phyloP scores from a whole-genome alignment of 2,113 vertebrate species.

The Odontesthes bonariensis region DNA sequence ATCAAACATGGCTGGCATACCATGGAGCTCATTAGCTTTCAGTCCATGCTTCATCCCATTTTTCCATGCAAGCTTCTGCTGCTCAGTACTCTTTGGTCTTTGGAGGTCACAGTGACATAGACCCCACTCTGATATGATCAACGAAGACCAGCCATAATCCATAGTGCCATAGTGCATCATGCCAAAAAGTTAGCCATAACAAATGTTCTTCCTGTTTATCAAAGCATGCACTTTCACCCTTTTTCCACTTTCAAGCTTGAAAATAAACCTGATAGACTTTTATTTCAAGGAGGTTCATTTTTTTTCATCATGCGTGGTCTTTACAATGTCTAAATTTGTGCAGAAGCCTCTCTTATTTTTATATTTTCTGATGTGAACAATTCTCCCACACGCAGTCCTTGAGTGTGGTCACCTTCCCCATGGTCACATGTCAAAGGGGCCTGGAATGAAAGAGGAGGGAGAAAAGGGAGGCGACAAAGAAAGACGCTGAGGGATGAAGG shows the following conservation, averaged over 20 bases:
- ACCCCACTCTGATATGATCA: conserved; percentile 48
- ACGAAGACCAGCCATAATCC: conserved; percentile 53
- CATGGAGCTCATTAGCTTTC: conserved; percentile 66
- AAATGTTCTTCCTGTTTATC: conserved; percentile 6
- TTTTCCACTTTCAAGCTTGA: conserved; percentile 3
- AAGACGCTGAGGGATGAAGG: conserved; percentile 25
- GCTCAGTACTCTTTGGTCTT: conserved; percentile 53
- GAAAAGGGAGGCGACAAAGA: conserved; percentile 43
- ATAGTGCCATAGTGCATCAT: conserved; percentile 18
- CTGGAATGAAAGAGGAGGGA: not conserved
- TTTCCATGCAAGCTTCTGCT: conserved; percentile 18
- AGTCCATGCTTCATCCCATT: conserved; percentile 45
- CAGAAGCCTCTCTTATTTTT: conserved; percentile 1
- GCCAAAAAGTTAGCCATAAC: conserved; percentile 22
- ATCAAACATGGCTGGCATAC: conserved; percentile 67
- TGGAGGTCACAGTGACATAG: conserved; percentile 59
- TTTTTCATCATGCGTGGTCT: not conserved
- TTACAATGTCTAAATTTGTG: not conserved
- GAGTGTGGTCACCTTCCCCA: conserved; percentile 44
- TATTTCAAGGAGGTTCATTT: not conserved
- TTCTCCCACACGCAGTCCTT: conserved; percentile 30
- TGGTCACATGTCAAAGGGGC: conserved; percentile 36
- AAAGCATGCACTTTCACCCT: not conserved
- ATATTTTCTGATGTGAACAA: conserved; percentile 14
- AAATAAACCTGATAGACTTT: conserved; percentile 3